These are phyloP conservation scores for Dasysyrphus tricinctus DNA, from an alignment of 2,888 invertebrate species.

Conservation along the genomic window DNA sequence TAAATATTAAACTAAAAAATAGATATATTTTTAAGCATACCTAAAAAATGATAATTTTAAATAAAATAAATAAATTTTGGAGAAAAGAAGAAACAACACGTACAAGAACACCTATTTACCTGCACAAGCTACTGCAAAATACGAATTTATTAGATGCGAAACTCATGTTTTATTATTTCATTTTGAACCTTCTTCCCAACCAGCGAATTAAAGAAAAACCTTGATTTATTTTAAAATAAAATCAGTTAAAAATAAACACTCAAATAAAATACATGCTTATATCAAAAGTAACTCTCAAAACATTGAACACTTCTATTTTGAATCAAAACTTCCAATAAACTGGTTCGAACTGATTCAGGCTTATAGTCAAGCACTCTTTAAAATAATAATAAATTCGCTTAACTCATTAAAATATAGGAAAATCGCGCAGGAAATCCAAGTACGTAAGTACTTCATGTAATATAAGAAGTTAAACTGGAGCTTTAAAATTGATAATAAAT, in stretches of 20 bases:
- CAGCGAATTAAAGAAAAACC: not conserved
- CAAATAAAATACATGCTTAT: not conserved
- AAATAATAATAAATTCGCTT: conserved; percentile 13
- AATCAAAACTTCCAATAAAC: not conserved
- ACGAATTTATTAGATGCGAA: not conserved
- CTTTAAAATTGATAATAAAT: conserved; percentile 68
- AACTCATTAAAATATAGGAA: not conserved
- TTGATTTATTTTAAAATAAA: not conserved
- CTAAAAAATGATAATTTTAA: not conserved
- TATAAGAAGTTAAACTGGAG: conserved; percentile 58
- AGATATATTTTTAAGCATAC: conserved; percentile 19
- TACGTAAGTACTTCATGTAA: conserved; percentile 2
- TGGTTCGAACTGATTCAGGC: not conserved
- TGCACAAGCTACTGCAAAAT: not conserved
- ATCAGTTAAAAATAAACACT: not conserved
- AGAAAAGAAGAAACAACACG: not conserved
- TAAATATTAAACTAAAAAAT: conserved; percentile 2
- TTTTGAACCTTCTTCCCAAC: not conserved
- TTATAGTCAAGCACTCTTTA: not conserved
- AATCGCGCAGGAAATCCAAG: conserved; percentile 9
- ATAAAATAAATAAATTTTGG: not conserved
- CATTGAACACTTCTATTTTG: not conserved
- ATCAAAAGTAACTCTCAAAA: not conserved
- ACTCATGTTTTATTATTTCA: not conserved
- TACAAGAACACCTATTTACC: not conserved